Evolutionary conservation across 2,888 invertebrate genomes (phyloP), one percentile per base, ranked within the genome.

Genomic region (Cabera pusaria): DNA sequence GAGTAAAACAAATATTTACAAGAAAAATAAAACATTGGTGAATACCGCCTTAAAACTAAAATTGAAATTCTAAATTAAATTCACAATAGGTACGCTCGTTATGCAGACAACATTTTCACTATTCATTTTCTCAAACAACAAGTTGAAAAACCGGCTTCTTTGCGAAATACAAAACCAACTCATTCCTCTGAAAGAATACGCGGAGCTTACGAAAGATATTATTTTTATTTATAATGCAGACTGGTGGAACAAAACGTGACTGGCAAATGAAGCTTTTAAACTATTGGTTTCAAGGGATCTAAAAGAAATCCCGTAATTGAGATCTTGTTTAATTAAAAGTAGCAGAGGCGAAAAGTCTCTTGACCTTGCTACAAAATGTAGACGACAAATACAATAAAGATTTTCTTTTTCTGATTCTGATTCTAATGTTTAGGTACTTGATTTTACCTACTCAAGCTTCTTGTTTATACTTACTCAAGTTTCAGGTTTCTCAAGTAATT

Each of bases 121-220:
- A 31, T 35, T 41, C 35, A 31, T 41, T 41, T 41, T 41, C 34
- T 34, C 18, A 31, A 35, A 25, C 35, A 41, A 40, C 29, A 21
- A 29, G 9, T 12, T n/a, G n/a, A n/a, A n/a, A n/a, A n/a, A n/a
- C n/a, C 31, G 7, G 9, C 28, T 31, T 34, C 35, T 41, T 41
- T 41, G 31, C 25, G 29, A 25, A 34, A 41, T 25, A 41, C 22
- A 31, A 41, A 41, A 41, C 35, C 14, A 21, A 29, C 21, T 29
- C 28, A 22, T 18, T 35, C 20, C 25, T 17, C 32, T 23, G n/a
- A 11, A 3, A 16, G 22, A 33, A 16, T 19, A 9, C 18, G 25
- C 18, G 14, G 7, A 40, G 32, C 19, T 27, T 18, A 10, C 16
- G 16, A 5, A 17, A 24, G 23, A 20, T 27, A 22, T 32, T 18